phyloP scores from a whole-genome alignment of 2,888 invertebrate genomes.

The Tupiocoris notatus region DNA sequence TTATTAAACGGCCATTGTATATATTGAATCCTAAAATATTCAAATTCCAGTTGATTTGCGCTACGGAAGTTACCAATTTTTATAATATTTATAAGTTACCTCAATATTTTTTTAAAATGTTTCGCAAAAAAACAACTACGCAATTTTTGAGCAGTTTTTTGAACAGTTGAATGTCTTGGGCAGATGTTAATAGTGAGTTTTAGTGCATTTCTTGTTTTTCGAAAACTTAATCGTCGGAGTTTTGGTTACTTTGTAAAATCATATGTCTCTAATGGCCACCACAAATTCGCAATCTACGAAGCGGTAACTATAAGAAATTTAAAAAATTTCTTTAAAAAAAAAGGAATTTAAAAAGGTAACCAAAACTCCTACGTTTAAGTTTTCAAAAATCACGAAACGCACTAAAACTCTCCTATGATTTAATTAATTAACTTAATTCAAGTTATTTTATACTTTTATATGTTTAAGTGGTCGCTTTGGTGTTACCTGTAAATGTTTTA shows the following conservation, averaged over 20 bases:
- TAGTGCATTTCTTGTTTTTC: too few species aligned
- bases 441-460: conserved; percentile 11
- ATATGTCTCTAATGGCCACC: too few species aligned
- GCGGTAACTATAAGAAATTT: too few species aligned
- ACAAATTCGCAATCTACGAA: too few species aligned
- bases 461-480: conserved; percentile 17
- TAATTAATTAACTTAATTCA: background rate
- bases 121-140: background rate
- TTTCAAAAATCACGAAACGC: too few species aligned
- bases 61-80: background rate
- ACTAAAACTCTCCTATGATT: background rate
- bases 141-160: background rate
- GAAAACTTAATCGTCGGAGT: too few species aligned
- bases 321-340: too few species aligned
- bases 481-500: conserved; percentile 24
- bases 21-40: too few species aligned
- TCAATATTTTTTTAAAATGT: background rate
- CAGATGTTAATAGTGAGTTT: too few species aligned
- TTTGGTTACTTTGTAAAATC: too few species aligned
- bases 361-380: too few species aligned
- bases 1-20: background rate
- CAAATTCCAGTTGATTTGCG: background rate
- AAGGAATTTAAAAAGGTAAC: too few species aligned
- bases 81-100: background rate
- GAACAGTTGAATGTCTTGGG: background rate